Conservation (phyloP, 2,888 invertebrate species). For the Calameuta filiformis region DNA sequence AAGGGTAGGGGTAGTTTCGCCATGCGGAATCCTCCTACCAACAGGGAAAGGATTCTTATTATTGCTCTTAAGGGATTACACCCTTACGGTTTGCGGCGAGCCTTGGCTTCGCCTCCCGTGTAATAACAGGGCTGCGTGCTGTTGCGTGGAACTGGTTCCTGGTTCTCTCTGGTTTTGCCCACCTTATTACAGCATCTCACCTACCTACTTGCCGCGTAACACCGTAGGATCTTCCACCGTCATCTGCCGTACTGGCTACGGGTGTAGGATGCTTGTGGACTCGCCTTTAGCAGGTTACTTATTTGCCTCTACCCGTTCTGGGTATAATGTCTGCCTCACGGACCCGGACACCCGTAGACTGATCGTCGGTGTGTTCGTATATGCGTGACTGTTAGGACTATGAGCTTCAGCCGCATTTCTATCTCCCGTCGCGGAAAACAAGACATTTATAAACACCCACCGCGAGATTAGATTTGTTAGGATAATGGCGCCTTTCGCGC, state of each 20-base stretch:
- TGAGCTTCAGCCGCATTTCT: conserved; percentile 16
- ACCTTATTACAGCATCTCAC: not conserved
- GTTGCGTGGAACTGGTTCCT: not conserved
- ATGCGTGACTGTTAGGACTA: not conserved
- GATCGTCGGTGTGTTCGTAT: not conserved
- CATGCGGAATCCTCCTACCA: conserved; percentile 22
- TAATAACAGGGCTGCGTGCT: not conserved
- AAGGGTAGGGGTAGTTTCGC: not conserved
- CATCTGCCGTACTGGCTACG: not conserved
- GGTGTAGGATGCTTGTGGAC: not conserved
- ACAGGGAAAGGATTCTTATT: conserved; percentile 62
- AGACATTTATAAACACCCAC: conserved; percentile 66
- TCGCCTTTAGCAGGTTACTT: not conserved
- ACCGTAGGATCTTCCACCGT: not conserved
- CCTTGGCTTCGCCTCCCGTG: conserved; percentile 12
- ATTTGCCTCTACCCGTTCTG: not conserved
- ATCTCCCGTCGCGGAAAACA: conserved; percentile 55
- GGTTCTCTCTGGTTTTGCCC: conserved; percentile 17
- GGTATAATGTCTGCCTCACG: not conserved
- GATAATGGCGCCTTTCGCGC: conserved; percentile 50
- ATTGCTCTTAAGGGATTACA: conserved; percentile 65
- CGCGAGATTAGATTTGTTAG: conserved; percentile 65
- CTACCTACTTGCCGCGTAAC: not conserved
- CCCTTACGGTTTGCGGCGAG: conserved; percentile 55
- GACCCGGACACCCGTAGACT: not conserved